Evolutionary conservation across 2,797 vertebrate species (phyloP).

Genomic region (Typhlichthys eigenmanni): DNA sequence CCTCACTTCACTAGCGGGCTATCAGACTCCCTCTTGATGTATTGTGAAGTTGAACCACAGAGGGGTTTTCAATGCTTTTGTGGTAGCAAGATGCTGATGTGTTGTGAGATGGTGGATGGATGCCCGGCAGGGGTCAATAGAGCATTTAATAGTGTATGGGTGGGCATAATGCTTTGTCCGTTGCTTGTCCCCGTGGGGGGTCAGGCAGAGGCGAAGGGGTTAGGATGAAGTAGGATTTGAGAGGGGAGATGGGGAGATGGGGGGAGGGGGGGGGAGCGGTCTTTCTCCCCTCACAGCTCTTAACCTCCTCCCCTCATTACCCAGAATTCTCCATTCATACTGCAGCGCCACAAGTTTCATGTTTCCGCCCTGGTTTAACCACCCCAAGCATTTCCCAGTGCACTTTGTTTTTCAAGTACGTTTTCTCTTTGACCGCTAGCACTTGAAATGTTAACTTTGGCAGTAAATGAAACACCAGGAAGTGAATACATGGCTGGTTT

Average conservation of each 20-base stretch:
- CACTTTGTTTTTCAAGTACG: no score
- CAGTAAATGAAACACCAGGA: no score
- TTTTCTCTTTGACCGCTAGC: no score
- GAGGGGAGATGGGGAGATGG: neutral
- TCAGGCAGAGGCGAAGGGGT: slow-evolving; percentile 44
- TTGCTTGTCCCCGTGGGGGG: slow-evolving; percentile 56
- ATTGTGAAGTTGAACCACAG: neutral
- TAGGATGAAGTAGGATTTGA: neutral
- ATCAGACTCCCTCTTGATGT: neutral
- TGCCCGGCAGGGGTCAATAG: slow-evolving; percentile 32
- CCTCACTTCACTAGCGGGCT: no score
- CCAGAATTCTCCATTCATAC: no score
- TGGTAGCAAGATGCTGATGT: slow-evolving; percentile 9
- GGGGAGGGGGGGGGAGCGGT: slow-evolving; percentile 31
- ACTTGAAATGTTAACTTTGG: no score
- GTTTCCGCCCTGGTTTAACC: no score
- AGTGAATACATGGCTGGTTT: no score
- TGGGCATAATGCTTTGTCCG: slow-evolving; percentile 32
- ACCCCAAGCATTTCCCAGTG: no score
- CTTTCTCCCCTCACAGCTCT: slow-evolving; percentile 30
- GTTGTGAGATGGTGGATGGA: neutral
- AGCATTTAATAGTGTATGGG: slow-evolving; percentile 21
- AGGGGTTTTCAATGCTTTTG: slow-evolving; percentile 13
- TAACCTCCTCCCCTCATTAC: slow-evolving; percentile 27
- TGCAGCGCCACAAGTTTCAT: no score